Base-by-base conservation (phyloP, 2,113 vertebrate genomes). In the Todiramphus saurophagus region DNA sequence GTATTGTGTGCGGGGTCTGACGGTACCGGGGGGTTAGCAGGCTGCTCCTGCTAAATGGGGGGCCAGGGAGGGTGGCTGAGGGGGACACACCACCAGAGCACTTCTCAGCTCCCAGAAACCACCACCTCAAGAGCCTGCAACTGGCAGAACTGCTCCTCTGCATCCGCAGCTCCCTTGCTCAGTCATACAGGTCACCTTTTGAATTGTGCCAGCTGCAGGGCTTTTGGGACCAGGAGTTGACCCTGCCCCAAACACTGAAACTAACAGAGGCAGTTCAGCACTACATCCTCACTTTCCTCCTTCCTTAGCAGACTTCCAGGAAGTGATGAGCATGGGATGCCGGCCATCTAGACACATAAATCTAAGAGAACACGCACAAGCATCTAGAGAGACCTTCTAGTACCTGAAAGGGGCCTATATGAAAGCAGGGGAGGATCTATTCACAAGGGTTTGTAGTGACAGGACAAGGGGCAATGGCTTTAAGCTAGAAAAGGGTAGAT, bases 161-260 rank as follows among this genome's bases (percentile, higher is more conserved):
- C 27, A 24, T 3, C 44, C 3, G 3, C n/a, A 24, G 72, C 48
- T 69, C 28, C 48, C 44, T 84, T 43, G 70, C 30, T 83, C 66
- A 28, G 35, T 14, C 44, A 1, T 4, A 25, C 0, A 1, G n/a
- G n/a, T 17, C 13, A 1, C 30, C 24, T 50, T 13, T 23, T 2
- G 16, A 31, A 11, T 21, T 18, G 13, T 41, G 84, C 43, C 76
- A 37, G 28, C 58, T 44, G 75, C 77, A 16, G 27, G 20, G 64
- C 17, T 62, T 48, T 70, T 3, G 60, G 31, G 46, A 58, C 39
- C 28, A 3, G 3, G 2, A 7, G 6, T 18, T 62, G 75, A 9
- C 16, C 12, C 31, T 75, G 48, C 62, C 50, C 31, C 68, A 58
- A 39, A 50, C 46, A 50, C 62, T 33, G 62, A 46, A 75, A 75